Conservation (phyloP, 2,888 invertebrate genomes). For the Chromoteleia sp. region DNA sequence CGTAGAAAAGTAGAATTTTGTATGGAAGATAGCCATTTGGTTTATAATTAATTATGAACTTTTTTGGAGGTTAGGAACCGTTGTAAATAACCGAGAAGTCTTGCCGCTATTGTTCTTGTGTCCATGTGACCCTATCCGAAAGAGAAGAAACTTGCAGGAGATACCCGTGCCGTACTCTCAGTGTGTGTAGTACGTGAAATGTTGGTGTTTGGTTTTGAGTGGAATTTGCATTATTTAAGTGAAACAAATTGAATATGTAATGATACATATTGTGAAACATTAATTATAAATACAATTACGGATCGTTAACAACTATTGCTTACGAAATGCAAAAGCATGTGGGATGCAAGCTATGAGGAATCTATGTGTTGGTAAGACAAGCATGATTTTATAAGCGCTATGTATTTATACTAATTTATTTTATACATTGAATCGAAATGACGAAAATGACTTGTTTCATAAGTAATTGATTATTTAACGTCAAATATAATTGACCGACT, state of each 20-base stretch:
- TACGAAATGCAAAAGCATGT: conserved; percentile 35
- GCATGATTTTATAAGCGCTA: too few species aligned
- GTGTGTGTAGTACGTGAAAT: conserved; percentile 14
- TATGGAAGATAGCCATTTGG: too few species aligned
- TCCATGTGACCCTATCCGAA: conserved; percentile 24
- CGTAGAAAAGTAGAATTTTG: too few species aligned
- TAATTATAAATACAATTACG: conserved; percentile 9
- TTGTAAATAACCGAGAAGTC: conserved; percentile 24
- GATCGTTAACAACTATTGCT: conserved; percentile 27
- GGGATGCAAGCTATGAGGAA: conserved; percentile 41
- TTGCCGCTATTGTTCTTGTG: conserved; percentile 27
- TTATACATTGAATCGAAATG: too few species aligned
- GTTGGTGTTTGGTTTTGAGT: conserved; percentile 19
- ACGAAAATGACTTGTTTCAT: too few species aligned
- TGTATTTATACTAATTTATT: too few species aligned
- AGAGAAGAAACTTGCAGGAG: background rate
- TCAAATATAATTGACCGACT: too few species aligned
- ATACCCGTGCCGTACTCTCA: background rate
- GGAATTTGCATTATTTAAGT: conserved; percentile 15
- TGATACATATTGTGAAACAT: conserved; percentile 7
- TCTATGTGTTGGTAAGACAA: conserved; percentile 27
- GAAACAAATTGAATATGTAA: conserved; percentile 27
- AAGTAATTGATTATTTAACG: too few species aligned
- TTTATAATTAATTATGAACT: too few species aligned
- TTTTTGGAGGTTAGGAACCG: conserved; percentile 20